phyloP scores from a whole-genome alignment of 2,113 vertebrate species.

The Chionis minor region DNA sequence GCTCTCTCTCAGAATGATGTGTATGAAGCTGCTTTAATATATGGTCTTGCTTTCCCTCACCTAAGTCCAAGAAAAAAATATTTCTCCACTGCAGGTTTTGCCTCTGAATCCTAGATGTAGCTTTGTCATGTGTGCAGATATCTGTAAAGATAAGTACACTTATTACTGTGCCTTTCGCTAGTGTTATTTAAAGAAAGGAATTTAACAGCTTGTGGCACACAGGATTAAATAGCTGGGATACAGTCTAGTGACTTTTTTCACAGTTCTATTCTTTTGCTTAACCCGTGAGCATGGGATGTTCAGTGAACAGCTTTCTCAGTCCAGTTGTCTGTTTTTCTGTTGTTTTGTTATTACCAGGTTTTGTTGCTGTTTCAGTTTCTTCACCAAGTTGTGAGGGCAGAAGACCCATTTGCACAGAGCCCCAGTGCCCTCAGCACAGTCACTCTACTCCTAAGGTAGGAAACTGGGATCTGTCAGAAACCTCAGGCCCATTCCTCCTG shows the following conservation, averaged over 20 bases:
- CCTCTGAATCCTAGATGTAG: neutral
- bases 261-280: neutral
- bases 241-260: neutral
- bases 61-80: neutral
- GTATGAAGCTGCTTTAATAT: neutral
- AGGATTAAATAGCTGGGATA: neutral
- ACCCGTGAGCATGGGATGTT: neutral
- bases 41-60: neutral
- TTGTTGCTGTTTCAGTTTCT: neutral
- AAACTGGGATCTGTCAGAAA: neutral
- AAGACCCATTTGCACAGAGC: neutral
- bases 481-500: neutral
- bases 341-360: neutral
- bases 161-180: neutral
- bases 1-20: neutral
- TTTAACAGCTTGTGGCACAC: neutral
- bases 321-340: neutral
- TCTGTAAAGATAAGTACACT: neutral
- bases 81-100: neutral
- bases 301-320: neutral
- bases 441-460: rapidly evolving
- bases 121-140: neutral
- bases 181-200: neutral
- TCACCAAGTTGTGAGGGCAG: neutral
- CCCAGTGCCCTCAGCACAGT: neutral